Evolutionary conservation across 1,140 invertebrate genomes (phyloP).

Genomic region (Euglossa dilemma): DNA sequence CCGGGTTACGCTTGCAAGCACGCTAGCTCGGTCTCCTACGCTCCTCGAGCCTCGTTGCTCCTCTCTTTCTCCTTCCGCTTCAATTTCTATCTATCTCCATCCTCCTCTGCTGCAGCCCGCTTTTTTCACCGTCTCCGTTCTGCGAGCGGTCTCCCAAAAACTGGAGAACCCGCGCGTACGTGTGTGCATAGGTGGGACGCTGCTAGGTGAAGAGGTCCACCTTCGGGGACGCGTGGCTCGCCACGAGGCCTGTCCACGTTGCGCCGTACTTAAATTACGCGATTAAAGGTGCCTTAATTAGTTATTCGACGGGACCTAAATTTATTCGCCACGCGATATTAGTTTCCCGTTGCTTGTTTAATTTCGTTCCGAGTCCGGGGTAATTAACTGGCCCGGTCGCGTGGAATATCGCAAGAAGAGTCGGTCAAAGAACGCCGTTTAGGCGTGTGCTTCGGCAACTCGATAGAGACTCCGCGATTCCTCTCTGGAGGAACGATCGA

Average conservation of each 20-base stretch:
- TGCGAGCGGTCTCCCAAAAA: slow-evolving; percentile 21
- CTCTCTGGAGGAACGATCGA: no score
- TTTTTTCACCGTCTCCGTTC: slow-evolving; percentile 32
- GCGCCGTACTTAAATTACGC: slow-evolving; percentile 20
- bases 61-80: not conserved
- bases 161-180: slow-evolving; percentile 22
- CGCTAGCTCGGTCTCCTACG: not conserved
- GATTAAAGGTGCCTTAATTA: slow-evolving; percentile 27
- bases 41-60: no score
- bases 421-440: not conserved
- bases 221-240: slow-evolving; percentile 1
- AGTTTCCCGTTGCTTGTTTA: not conserved
- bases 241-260: not conserved
- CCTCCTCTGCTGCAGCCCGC: not conserved
- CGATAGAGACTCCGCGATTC: no score
- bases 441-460: no score
- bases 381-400: not conserved
- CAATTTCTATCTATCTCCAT: slow-evolving; percentile 19
- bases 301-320: slow-evolving; percentile 7
- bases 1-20: slow-evolving; percentile 62
- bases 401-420: not conserved
- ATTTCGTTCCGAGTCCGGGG: not conserved
- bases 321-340: not conserved
- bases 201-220: not conserved
- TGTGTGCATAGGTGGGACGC: slow-evolving; percentile 3